Evolutionary conservation across 2,888 invertebrate genomes (phyloP).

Genomic region (Tetragonisca angustula): DNA sequence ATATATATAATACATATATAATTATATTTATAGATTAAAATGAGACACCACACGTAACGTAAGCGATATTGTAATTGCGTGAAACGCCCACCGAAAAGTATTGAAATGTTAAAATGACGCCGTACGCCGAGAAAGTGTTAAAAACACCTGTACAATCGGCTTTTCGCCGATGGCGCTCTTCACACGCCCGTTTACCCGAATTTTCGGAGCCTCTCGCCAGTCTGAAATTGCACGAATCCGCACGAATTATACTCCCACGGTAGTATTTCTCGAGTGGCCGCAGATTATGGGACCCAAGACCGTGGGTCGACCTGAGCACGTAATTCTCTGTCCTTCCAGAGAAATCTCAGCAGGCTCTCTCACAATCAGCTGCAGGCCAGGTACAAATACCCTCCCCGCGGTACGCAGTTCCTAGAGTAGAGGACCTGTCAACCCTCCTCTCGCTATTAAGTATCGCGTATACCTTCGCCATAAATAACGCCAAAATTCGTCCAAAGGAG

Average conservation of each 20-base stretch:
- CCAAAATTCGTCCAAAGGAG: neutral
- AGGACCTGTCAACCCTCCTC: too few species aligned
- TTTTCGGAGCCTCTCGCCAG: neutral
- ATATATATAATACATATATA: too few species aligned
- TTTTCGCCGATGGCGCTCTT: neutral
- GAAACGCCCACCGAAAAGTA: too few species aligned
- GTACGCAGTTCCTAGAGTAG: slow-evolving; percentile 13
- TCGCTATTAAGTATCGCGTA: neutral
- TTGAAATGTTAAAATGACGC: too few species aligned
- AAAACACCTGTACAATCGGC: neutral
- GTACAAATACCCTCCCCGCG: slow-evolving; percentile 45
- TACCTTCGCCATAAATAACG: slow-evolving; percentile 29
- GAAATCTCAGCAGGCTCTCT: slow-evolving; percentile 65
- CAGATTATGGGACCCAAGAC: slow-evolving; percentile 52
- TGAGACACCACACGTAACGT: too few species aligned
- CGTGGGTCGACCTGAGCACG: slow-evolving; percentile 34
- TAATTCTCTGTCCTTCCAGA: slow-evolving; percentile 64
- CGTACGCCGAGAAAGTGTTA: too few species aligned
- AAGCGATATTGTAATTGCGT: too few species aligned
- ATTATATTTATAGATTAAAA: too few species aligned
- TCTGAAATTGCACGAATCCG: neutral
- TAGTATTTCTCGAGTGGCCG: slow-evolving; percentile 50
- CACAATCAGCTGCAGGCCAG: slow-evolving; percentile 35
- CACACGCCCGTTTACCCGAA: neutral
- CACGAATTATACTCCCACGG: slow-evolving; percentile 10